These are phyloP conservation scores for Micoletzkya japonica DNA, from an alignment of 2,888 invertebrate genomes.

Conservation along the genomic window DNA sequence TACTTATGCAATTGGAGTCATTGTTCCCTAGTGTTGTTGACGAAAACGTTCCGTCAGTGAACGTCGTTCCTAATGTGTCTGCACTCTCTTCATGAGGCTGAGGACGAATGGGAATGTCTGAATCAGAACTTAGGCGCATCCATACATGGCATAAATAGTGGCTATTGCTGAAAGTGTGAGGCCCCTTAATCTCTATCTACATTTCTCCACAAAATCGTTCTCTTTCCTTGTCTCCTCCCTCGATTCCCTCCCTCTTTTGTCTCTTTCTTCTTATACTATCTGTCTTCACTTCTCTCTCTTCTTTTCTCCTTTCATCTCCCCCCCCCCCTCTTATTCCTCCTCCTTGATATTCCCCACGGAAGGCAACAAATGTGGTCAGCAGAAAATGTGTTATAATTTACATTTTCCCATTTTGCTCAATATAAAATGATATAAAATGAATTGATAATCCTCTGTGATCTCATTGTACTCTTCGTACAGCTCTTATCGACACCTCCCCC, in stretches of 20 bases:
- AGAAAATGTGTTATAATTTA: not conserved
- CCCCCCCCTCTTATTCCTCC: not conserved
- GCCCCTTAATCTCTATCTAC: not conserved
- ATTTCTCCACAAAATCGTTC: not conserved
- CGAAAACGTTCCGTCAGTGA: too few species aligned
- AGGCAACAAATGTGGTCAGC: not conserved
- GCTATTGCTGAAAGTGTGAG: too few species aligned
- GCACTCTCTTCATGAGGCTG: too few species aligned
- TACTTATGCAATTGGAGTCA: too few species aligned
- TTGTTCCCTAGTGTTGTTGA: too few species aligned
- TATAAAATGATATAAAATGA: not conserved
- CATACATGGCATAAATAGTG: too few species aligned
- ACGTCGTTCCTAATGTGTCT: too few species aligned
- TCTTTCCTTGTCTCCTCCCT: not conserved
- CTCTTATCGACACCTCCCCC: not conserved
- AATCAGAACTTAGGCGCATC: too few species aligned
- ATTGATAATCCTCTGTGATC: not conserved
- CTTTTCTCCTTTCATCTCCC: conserved; percentile 10
- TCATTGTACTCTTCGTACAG: not conserved
- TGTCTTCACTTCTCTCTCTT: conserved; percentile 5
- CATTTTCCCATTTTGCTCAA: not conserved
- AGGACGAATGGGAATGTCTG: too few species aligned
- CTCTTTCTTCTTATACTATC: not conserved
- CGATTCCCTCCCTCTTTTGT: not conserved
- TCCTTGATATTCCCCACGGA: not conserved